These are phyloP conservation scores for Unio delphinus DNA, from an alignment of 2,888 invertebrate species.

Conservation along the genomic window DNA sequence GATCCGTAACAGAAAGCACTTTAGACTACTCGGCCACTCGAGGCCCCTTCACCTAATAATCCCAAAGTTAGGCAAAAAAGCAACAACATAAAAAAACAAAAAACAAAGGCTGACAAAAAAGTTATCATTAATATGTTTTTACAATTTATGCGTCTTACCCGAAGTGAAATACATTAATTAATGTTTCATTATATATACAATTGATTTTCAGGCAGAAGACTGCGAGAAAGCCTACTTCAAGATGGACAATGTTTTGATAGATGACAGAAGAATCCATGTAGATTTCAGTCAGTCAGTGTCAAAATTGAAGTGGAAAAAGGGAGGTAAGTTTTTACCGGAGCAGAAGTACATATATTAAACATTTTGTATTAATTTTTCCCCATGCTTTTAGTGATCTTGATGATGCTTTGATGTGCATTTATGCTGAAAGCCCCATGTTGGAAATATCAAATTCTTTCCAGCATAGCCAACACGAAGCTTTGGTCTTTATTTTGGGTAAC, in stretches of 20 bases:
- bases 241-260: conserved; percentile 99
- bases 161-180: neutral
- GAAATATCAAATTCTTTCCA: too few relatives aligned
- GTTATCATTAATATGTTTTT: neutral
- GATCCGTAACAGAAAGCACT: too few relatives aligned
- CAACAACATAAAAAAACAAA: too few relatives aligned
- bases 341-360: neutral
- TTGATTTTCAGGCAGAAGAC: conserved; percentile 68
- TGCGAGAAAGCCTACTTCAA: conserved; percentile 99
- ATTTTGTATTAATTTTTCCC: too few relatives aligned
- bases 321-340: conserved; percentile 73
- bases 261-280: conserved; percentile 98
- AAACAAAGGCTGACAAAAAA: neutral
- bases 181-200: neutral
- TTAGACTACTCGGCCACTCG: too few relatives aligned
- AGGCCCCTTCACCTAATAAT: too few relatives aligned
- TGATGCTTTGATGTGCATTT: too few relatives aligned
- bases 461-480: too few relatives aligned
- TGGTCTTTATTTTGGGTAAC: too few relatives aligned
- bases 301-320: conserved; percentile 89
- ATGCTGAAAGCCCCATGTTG: too few relatives aligned
- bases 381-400: too few relatives aligned
- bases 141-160: neutral
- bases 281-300: conserved; percentile 99
- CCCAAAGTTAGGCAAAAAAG: too few relatives aligned